Evolutionary conservation across 2,797 vertebrate species (phyloP).

Genomic region (Sternotherus odoratus): DNA sequence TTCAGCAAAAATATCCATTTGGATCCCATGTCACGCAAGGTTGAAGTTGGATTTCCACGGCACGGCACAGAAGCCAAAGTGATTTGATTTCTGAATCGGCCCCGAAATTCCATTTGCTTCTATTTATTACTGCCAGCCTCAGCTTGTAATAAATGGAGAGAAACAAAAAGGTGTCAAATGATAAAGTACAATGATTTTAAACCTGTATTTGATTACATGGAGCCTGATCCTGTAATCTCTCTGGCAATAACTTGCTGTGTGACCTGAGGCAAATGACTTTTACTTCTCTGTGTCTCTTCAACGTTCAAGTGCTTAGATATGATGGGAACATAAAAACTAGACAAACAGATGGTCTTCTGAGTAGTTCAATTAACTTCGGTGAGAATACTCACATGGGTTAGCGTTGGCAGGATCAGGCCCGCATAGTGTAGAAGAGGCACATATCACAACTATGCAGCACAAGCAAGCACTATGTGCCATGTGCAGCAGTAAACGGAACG

Average conservation of each 20-base stretch:
- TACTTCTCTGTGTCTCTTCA: not conserved
- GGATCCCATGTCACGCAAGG: not conserved
- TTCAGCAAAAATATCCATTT: constrained; percentile 17
- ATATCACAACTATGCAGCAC: not conserved
- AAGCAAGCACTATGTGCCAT: not conserved
- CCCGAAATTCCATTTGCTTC: constrained; percentile 25
- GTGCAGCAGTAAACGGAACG: not conserved
- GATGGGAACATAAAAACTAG: not conserved
- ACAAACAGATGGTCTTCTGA: not conserved
- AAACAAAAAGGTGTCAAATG: constrained; percentile 7
- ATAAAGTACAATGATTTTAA: fast-evolving
- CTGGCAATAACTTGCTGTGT: not conserved
- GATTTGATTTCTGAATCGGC: not conserved
- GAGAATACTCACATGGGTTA: not conserved
- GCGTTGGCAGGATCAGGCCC: not conserved
- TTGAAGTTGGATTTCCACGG: not conserved
- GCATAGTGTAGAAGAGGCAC: not conserved
- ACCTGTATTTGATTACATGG: not conserved
- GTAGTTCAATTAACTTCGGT: not conserved
- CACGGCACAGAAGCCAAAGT: not conserved
- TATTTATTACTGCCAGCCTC: constrained; percentile 21
- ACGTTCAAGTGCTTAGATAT: not conserved
- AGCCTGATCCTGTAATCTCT: not conserved
- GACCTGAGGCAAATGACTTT: not conserved
- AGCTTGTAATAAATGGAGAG: constrained; percentile 1